phyloP scores from a whole-genome alignment of 2,888 invertebrate species.

The Epinotia brunnichana region DNA sequence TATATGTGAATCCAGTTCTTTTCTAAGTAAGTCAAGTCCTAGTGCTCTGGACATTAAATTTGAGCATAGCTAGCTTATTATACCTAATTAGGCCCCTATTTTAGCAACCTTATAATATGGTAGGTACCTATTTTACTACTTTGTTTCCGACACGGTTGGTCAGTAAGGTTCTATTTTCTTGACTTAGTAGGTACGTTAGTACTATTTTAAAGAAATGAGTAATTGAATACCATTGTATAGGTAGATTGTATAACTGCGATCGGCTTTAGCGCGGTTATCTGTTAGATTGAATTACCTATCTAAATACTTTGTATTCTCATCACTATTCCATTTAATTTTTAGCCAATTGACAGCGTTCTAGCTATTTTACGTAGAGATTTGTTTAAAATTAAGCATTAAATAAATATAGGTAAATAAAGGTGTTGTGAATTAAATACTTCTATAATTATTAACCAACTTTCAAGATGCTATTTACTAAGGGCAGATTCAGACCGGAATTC shows the following conservation, averaged over 20 bases:
- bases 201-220: no score
- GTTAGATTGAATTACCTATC: not conserved
- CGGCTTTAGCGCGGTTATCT: not conserved
- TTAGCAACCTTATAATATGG: no score
- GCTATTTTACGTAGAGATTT: not conserved
- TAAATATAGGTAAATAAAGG: not conserved
- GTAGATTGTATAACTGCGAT: not conserved
- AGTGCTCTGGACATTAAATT: slow-evolving; percentile 6
- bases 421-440: not conserved
- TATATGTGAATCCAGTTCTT: not conserved
- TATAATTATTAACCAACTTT: not conserved
- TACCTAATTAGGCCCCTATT: no score
- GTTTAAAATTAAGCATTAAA: not conserved
- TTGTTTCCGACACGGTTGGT: no score
- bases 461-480: no score
- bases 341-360: not conserved
- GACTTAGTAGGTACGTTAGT: no score
- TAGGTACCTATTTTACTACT: no score
- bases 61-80: not conserved
- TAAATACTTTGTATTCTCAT: not conserved
- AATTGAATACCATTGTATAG: no score
- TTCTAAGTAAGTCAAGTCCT: not conserved
- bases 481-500: no score
- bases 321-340: not conserved
- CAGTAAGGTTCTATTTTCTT: no score